Evolutionary conservation across 2,888 invertebrate genomes (phyloP), one percentile per base, ranked within the genome.

Genomic region (Subacronicta megacephala): DNA sequence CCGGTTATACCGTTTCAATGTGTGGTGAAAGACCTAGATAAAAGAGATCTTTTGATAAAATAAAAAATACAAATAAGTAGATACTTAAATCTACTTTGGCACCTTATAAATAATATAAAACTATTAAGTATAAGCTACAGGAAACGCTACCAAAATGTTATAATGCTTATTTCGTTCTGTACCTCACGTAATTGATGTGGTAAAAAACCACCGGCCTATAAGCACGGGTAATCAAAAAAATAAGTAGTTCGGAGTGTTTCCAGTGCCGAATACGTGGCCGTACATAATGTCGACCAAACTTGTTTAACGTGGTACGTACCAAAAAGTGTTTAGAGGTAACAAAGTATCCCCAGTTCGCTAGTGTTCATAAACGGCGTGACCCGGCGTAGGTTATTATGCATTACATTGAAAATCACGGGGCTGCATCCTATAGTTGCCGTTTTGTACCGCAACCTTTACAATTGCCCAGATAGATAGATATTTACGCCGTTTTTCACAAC

Each of bases 381-480:
- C 79, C 61, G 75, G 72, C 70, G 66, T 74, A 70, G 75, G 80
- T 81, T 81, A 87, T 88, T 87, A 87, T 77, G 83, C 88, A 84
- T 75, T 84, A 87, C 85, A 89, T 85, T 84, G 84, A 82, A 89
- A 88, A 88, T 89, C 81, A 88, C 81, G 73, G 84, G 82, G 79
- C 78, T 75, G 70, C 70, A 82, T 81, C 83, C 80, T 62, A 79
- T 82, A 80, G 77, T 82, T 83, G 70, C 77, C 81, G 73, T 75
- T 77, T 73, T 68, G 60, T 76, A 77, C 78, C 74, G 67, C 61
- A 70, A 75, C 68, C 68, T 80, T 76, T 66, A 66, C 69, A 62
- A 77, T 69, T 76, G 65, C 71, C n/a, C 38, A 18, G 42, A 61
- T 57, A 52, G 45, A 58, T 75, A 62, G 41, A 20, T 41, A 40